Evolutionary conservation across 30 jellyfish, hydroid and myxozoan species (phyloP).

Genomic region (Chrysaora quinquecirrha): DNA sequence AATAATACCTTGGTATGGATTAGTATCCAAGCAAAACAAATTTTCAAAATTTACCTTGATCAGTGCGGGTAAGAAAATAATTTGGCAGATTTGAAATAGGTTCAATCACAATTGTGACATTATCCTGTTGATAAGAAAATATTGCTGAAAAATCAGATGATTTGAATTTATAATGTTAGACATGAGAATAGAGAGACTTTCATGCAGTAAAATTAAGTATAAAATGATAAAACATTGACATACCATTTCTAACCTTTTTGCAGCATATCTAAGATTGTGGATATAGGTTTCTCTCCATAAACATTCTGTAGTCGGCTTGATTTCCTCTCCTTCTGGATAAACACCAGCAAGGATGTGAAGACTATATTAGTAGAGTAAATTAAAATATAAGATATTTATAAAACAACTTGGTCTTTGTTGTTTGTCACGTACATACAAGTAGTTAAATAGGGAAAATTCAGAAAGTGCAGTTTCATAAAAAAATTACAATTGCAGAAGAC

Average conservation of each 20-base stretch:
- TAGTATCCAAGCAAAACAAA: background rate
- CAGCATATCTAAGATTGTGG: conserved; percentile 68
- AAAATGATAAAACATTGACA: background rate
- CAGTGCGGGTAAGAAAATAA: conserved; percentile 75
- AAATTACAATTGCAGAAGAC: no score
- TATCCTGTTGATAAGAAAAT: conserved; percentile 36
- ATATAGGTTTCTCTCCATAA: conserved; percentile 63
- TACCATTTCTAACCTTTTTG: conserved; percentile 81
- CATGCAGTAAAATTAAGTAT: no score
- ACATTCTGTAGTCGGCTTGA: conserved; percentile 8
- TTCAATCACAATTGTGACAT: conserved; percentile 69
- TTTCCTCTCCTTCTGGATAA: conserved; percentile 66
- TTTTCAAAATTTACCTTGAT: conserved; percentile 65
- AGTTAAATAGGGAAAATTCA: no score
- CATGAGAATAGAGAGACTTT: no score
- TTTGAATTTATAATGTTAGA: no score
- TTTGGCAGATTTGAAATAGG: conserved; percentile 78
- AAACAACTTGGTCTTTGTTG: no score
- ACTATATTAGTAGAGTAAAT: no score
- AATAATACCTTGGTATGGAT: background rate
- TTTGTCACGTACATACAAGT: no score
- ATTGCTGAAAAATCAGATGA: no score
- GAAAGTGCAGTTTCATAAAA: no score
- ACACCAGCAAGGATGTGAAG: conserved; percentile 91
- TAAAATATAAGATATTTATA: no score